Percentiles rank a stretch among this genome's conserved stretches.
phyloP scores from a whole-genome alignment of 2,797 vertebrate genomes.

The Gastrophryne carolinensis region DNA sequence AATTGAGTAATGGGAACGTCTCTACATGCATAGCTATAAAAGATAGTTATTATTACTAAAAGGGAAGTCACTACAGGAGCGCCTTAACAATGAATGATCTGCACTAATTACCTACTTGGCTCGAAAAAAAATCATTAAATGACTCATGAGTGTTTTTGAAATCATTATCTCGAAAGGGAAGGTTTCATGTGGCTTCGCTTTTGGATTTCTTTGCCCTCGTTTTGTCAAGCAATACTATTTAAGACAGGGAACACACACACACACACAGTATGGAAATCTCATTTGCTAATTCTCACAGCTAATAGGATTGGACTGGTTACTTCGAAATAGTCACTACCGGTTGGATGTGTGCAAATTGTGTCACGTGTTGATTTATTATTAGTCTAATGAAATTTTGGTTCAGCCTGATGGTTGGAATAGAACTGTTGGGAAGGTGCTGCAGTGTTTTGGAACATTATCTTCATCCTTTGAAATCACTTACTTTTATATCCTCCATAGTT shows the following conservation, averaged over 20 bases:
- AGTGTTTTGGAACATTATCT: too few relatives aligned
- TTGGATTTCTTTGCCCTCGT: neutral
- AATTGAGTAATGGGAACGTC: slow-evolving; percentile 11
- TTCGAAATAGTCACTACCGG: neutral
- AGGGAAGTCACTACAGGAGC: slow-evolving; percentile 18
- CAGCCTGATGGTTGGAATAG: neutral
- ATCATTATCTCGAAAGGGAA: neutral
- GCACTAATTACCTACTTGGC: slow-evolving; percentile 35
- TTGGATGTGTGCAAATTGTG: neutral
- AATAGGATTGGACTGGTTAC: slow-evolving; percentile 44
- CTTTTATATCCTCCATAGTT: too few relatives aligned
- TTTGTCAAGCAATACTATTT: neutral
- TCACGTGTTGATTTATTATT: slow-evolving; percentile 8
- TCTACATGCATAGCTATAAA: slow-evolving; percentile 25
- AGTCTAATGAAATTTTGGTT: neutral
- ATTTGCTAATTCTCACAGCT: slow-evolving; percentile 33
- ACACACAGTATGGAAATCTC: neutral
- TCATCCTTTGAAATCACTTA: too few relatives aligned
- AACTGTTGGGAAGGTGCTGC: neutral
- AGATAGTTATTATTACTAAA: slow-evolving; percentile 20
- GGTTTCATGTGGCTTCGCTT: neutral
- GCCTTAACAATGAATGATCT: slow-evolving; percentile 32
- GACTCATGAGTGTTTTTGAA: neutral
- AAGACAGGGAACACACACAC: slow-evolving; percentile 1
- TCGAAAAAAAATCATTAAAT: slow-evolving; percentile 31